Base-by-base conservation (phyloP, 2,113 vertebrate genomes). In the Burhinus oedicnemus region DNA sequence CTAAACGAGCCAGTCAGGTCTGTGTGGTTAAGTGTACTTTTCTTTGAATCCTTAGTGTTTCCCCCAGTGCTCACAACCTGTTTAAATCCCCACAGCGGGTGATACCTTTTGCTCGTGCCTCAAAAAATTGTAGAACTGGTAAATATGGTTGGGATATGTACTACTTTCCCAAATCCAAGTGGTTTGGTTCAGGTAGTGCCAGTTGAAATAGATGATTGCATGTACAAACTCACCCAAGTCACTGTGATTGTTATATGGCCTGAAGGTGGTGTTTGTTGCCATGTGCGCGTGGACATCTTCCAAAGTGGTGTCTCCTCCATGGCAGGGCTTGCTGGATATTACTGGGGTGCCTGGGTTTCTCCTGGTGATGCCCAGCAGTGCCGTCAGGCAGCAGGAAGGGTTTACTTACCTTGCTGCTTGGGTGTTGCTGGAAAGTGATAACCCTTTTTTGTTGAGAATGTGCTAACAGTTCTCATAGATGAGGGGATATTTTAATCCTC, bases 171-270 rank as follows among this genome's bases (percentile, higher is more conserved):
- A 2, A 47, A 54, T 19, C 1, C 0, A 12, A 40, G 23, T 74
- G 19, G 27, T 21, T 70, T 51, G 8, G 21, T 60, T 62, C 55
- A 36, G 27, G 55, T 61, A 22, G 51, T 89, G n/a, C 65, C 34
- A 25, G 25, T 9, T 54, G 55, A 64, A 40, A 49, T 54, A 12
- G 2, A 3, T 7, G 51, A 57, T 49, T 27, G 32, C 17, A 9
- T 8, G 34, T 58, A 25, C 30, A 40, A 5, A 60, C 65, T 75
- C 61, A 29, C 21, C 16, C 26, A 32, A 42, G 36, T 66, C 83
- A 42, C 74, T 42, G 34, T 57, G 36, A 66, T 82, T 20, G 0
- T 57, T 17, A 2, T 52, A 0, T 76, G 44, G 20, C 34, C 52
- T n/a, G 55, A 60, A 36, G 51, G 16, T 45, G 70, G 25, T 52